Percentiles rank a stretch among this genome's conserved stretches.
phyloP scores from a whole-genome alignment of 2,113 vertebrate genomes.

The Gnathonemus longibarbis region DNA sequence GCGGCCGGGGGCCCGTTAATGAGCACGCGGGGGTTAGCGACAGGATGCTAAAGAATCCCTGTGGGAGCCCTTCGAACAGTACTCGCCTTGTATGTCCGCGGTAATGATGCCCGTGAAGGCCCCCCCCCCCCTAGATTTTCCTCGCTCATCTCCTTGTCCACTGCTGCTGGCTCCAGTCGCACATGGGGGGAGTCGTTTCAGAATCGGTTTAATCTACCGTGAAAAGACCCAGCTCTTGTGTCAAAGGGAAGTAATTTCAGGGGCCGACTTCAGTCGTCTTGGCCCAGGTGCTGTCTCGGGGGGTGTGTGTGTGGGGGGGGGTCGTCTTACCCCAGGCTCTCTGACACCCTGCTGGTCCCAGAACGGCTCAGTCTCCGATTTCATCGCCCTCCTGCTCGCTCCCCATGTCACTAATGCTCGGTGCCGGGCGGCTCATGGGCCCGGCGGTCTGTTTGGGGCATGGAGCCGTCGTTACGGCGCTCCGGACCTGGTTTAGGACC shows the following conservation, averaged over 20 bases:
- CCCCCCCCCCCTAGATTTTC: background rate
- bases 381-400: background rate
- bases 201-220: slow-evolving; percentile 14
- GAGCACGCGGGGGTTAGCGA: background rate
- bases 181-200: slow-evolving; percentile 3
- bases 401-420: background rate
- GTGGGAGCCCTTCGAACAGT: background rate
- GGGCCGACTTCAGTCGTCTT: background rate
- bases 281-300: slow-evolving; percentile 3
- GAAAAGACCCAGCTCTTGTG: slow-evolving; percentile 7
- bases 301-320: background rate
- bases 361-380: background rate
- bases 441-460: background rate
- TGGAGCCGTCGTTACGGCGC: background rate
- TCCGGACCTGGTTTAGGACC: background rate
- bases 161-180: background rate
- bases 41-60: background rate
- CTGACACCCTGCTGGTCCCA: background rate
- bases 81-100: background rate
- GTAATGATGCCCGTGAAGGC: background rate
- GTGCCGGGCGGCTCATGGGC: background rate
- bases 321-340: background rate
- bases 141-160: background rate
- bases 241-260: slow-evolving; percentile 19
- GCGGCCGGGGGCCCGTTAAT: background rate